Base-by-base conservation (phyloP, 2,888 invertebrate genomes). In the Parochlus steinenii region DNA sequence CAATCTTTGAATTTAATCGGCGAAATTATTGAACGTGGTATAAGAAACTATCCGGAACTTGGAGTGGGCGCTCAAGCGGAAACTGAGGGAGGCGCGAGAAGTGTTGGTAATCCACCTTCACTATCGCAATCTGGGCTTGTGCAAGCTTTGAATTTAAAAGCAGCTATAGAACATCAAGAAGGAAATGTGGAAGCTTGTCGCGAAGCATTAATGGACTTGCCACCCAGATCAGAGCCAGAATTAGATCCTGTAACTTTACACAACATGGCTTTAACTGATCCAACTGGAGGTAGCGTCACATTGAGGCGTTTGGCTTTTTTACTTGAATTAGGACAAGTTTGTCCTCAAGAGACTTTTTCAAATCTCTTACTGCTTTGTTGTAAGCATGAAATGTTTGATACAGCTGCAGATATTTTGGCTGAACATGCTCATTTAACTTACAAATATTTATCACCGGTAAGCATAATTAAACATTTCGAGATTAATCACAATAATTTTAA, bases 61-160 rank as follows among this genome's bases (percentile, higher is more conserved):
- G 89, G 90, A 47, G 90, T 98, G 8, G 97, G 97, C 1, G 89
- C 92, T 73, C 89, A 90, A 53, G 87, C 92, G 16, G 97, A 97
- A 54, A 55, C 54, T 4, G 59, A 59, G 36, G 45, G 46, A 2
- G 81, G 80, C 3, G 79, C 82, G 30, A 73, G 93, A 42, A 93
- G 93, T 51, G 95, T 98, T 22, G 97, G 97, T 0, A 95, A 95
- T 56, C 89, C 92, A 1, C 62, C 89, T 39, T 82, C 82, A 1
- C 65, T 98, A 39, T 93, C 97, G 50, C 81, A 95, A 55, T 95
- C 97, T 4, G 92, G 93, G 14, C 68, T 98, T 3, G 87, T 98
- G 8, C 98, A 98, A 62, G 95, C 97, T 0, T 90, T 97, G 52
- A 98, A 98, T 62, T 66, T 98, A 15, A 97, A 97, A 65, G 93